A percentile compares a stretch with the other conserved stretches of the same genome.
Evolutionary conservation across 2,888 invertebrate genomes (phyloP).

Genomic region (Empis stercorea): DNA sequence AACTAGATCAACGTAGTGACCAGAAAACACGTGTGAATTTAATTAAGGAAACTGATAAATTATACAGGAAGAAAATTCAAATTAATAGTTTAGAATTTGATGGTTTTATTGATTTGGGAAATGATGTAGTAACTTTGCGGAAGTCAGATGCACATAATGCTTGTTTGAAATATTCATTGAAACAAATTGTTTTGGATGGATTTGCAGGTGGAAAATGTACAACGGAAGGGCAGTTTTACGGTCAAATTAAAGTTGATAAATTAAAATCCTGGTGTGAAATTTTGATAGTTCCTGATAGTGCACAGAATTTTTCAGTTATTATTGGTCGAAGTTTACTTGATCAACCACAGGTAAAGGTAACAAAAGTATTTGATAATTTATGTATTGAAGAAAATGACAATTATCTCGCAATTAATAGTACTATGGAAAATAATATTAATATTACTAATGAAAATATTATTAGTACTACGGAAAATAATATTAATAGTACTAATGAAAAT

Average conservation of each 20-base stretch:
- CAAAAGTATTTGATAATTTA: not conserved
- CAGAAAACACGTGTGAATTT: not conserved
- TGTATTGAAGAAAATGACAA: no score
- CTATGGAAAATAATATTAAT: no score
- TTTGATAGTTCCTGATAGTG: constrained; percentile 2
- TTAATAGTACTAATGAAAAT: no score
- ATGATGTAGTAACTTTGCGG: constrained; percentile 1
- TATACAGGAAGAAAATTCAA: not conserved
- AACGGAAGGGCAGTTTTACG: not conserved
- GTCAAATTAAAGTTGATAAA: constrained; percentile 1
- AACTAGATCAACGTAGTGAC: not conserved
- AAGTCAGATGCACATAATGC: not conserved
- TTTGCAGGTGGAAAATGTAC: constrained; percentile 3
- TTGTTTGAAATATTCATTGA: not conserved
- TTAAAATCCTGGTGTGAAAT: constrained; percentile 2
- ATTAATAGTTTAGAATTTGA: constrained; percentile 1
- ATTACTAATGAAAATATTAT: no score
- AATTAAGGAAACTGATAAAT: not conserved
- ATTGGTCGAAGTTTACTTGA: constrained; percentile 4
- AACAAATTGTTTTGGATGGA: not conserved
- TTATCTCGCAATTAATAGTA: no score
- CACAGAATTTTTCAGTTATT: constrained; percentile 1
- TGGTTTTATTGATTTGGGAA: constrained; percentile 3
- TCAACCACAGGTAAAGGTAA: constrained; percentile 3
- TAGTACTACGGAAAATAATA: no score